Evolutionary conservation across 2,113 vertebrate genomes (phyloP).

Genomic region (Syrrhaptes paradoxus): DNA sequence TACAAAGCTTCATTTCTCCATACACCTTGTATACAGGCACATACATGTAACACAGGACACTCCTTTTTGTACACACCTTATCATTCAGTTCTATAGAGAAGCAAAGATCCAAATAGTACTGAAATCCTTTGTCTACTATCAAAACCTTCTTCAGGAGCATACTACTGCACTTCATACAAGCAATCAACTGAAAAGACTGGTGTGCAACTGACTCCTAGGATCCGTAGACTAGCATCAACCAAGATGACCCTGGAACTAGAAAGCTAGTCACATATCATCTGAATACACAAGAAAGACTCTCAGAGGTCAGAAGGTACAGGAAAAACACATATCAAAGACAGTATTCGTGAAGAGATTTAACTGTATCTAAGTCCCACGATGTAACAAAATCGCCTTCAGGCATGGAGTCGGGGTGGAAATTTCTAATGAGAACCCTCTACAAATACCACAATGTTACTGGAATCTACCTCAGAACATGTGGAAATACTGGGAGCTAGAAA

Average conservation of each 20-base stretch:
- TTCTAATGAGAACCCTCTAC: neutral
- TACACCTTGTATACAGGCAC: neutral
- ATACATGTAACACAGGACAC: neutral
- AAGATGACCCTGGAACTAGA: neutral
- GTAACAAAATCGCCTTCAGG: neutral
- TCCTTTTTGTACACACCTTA: neutral
- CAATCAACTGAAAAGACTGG: neutral
- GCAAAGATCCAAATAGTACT: neutral
- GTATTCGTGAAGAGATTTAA: neutral
- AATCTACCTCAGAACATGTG: neutral
- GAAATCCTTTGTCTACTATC: neutral
- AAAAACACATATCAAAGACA: neutral
- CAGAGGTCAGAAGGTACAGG: neutral
- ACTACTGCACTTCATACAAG: neutral
- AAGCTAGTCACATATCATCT: neutral
- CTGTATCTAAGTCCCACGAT: neutral
- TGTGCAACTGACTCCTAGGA: neutral
- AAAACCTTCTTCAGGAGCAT: neutral
- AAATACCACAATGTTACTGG: neutral
- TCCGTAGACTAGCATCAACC: neutral
- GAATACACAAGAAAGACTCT: neutral
- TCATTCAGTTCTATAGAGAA: neutral
- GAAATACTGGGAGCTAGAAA: neutral
- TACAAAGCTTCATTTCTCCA: neutral
- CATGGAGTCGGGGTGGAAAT: fast-evolving